A percentile compares a stretch with the other conserved stretches of the same genome.
Conservation (phyloP, 2,888 invertebrate genomes). For the Molanna angustata region DNA sequence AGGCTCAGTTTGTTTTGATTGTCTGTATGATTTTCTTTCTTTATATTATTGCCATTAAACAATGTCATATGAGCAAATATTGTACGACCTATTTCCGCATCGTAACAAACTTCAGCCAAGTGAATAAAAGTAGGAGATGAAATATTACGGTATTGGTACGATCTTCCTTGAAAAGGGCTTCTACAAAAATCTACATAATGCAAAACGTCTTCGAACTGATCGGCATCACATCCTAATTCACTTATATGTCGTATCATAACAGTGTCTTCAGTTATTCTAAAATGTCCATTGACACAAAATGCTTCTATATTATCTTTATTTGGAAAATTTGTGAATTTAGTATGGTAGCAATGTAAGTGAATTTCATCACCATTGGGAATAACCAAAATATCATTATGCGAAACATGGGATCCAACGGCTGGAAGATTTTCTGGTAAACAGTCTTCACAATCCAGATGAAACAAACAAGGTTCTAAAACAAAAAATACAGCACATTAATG, state of each 20-base stretch:
- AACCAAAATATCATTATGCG: conserved; percentile 37
- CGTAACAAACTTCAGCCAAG: conserved; percentile 46
- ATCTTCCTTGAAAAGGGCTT: conserved; percentile 46
- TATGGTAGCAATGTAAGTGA: conserved; percentile 43
- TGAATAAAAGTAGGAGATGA: conserved; percentile 37
- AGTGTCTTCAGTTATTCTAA: conserved; percentile 39
- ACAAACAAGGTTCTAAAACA: conserved; percentile 38
- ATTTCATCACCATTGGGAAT: conserved; percentile 41
- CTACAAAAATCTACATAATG: conserved; percentile 46
- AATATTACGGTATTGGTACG: conserved; percentile 40
- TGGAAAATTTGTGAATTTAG: conserved; percentile 44
- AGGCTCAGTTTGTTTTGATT: conserved; percentile 42
- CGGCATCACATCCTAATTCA: conserved; percentile 50
- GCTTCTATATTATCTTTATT: conserved; percentile 37
- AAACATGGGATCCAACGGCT: conserved; percentile 44
- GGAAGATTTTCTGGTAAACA: conserved; percentile 52
- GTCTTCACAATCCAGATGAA: conserved; percentile 47
- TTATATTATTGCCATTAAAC: conserved; percentile 37
- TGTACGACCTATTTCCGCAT: conserved; percentile 42
- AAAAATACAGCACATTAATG: too few species aligned
- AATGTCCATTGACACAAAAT: conserved; percentile 43
- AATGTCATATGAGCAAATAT: conserved; percentile 36
- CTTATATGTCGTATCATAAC: conserved; percentile 40
- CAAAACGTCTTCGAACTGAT: conserved; percentile 47
- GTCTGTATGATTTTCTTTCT: conserved; percentile 40